These are phyloP conservation scores for Lanistes nyassanus DNA, from an alignment of 1,140 invertebrate genomes.

Conservation along the genomic window DNA sequence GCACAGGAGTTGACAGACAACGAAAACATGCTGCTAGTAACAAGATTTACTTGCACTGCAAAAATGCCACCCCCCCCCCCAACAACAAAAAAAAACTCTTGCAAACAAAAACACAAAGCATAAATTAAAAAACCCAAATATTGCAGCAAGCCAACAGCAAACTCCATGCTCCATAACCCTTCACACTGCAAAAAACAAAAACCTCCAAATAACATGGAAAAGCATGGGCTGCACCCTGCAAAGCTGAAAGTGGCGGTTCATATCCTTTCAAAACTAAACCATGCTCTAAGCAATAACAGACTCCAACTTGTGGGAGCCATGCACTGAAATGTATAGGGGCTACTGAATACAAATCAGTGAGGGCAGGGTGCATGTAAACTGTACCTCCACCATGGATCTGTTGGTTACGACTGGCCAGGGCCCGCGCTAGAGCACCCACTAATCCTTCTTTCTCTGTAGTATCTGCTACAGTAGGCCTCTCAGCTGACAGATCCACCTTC, in stretches of 20 bases:
- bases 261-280: not conserved
- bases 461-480: slow-evolving; percentile 34
- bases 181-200: not conserved
- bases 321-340: not conserved
- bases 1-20: too few relatives aligned
- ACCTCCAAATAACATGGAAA: not conserved
- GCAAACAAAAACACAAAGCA: not conserved
- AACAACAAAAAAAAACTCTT: too few relatives aligned
- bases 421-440: slow-evolving; percentile 81
- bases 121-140: not conserved
- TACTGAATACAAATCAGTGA: not conserved
- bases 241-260: not conserved
- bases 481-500: slow-evolving; percentile 32
- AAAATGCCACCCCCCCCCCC: too few relatives aligned
- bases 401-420: slow-evolving; percentile 71
- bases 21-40: too few relatives aligned
- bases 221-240: too few relatives aligned
- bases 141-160: not conserved
- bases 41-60: too few relatives aligned
- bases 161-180: not conserved
- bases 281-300: not conserved
- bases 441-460: slow-evolving; percentile 71
- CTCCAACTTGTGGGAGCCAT: not conserved
- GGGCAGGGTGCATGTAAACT: slow-evolving; percentile 64
- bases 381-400: slow-evolving; percentile 67